Evolutionary conservation across 1,140 invertebrate genomes (phyloP), one percentile per base, ranked within the genome.

Genomic region (Bombyx mori): DNA sequence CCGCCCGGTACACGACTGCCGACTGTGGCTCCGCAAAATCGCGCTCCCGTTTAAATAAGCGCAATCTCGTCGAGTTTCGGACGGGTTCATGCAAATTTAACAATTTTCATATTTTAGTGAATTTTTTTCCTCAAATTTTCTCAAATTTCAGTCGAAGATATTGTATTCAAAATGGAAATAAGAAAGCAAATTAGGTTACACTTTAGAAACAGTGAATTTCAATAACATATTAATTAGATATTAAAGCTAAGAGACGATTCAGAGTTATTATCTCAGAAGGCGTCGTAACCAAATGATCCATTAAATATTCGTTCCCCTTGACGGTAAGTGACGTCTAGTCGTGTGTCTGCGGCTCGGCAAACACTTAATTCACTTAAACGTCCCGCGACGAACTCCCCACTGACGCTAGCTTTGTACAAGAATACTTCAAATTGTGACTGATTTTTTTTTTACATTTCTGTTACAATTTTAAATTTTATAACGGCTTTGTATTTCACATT

Each of bases 301-400:
- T 51, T 51, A 26, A 51, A 51, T 51, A 51, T 51, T 51, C 50
- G 42, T 35, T 51, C 50, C 60, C 60, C 61, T 58, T 45, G 63
- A 58, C 52, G 62, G 60, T 63, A 55, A 52, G 46, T 46, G 49
- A 45, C 57, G 53, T 60, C 53, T 42, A 58, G 56, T 44, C 35
- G 51, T 42, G 18, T 54, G 56, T 57, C 60, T 58, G 54, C 57
- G 52, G 55, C 66, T 74, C 60, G 22, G 65, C 66, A 73, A 77
- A 73, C 75, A 73, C 63, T 75, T 71, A 73, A 71, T 75, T 69
- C 75, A 73, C 67, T 75, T 70, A 73, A 60, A 52, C 44, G 63
- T 74, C 74, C 71, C 74, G 8, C 35, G 53, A 52, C 26, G 45
- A 48, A 10, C 48, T 7, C 42, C 46, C 26, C 53, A 44, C 55